Evolutionary conservation across 2,888 invertebrate species (phyloP).

Genomic region (Meliscaeva auricollis): DNA sequence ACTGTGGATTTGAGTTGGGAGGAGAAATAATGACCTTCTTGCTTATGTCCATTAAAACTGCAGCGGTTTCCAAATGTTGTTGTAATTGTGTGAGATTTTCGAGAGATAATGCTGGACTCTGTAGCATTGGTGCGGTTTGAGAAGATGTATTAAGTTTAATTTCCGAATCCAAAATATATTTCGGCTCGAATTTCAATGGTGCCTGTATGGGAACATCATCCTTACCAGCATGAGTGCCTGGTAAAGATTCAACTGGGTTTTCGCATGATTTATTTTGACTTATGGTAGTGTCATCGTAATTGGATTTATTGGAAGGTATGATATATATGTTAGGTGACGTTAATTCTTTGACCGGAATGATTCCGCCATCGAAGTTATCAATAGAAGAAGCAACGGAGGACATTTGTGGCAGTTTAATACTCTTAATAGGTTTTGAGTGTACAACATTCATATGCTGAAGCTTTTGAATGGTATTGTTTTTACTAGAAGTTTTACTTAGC

Average conservation of each 20-base stretch:
- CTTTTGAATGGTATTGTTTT: conserved; percentile 69
- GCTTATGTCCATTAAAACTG: conserved; percentile 84
- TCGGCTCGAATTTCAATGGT: conserved; percentile 46
- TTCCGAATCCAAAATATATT: conserved; percentile 41
- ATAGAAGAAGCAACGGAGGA: conserved; percentile 43
- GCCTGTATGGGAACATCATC: conserved; percentile 53
- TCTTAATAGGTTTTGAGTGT: conserved; percentile 68
- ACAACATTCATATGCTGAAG: conserved; percentile 75
- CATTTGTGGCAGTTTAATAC: conserved; percentile 72
- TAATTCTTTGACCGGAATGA: conserved; percentile 44
- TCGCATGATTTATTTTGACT: conserved; percentile 27
- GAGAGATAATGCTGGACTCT: conserved; percentile 55
- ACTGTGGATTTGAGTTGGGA: conserved; percentile 83
- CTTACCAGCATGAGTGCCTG: conserved; percentile 42
- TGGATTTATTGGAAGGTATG: conserved; percentile 36
- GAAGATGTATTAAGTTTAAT: conserved; percentile 53
- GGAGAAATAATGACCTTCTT: conserved; percentile 84
- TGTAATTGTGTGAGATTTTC: conserved; percentile 80
- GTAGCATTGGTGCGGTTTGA: conserved; percentile 36
- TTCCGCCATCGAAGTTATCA: conserved; percentile 32
- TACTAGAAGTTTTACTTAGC: conserved; percentile 82
- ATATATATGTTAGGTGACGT: conserved; percentile 47
- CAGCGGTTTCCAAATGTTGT: conserved; percentile 84
- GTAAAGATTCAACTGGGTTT: conserved; percentile 35
- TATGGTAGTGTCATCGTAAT: too few species aligned